These are phyloP conservation scores for Cantharis nigra DNA, from an alignment of 2,888 invertebrate species.

Conservation along the genomic window DNA sequence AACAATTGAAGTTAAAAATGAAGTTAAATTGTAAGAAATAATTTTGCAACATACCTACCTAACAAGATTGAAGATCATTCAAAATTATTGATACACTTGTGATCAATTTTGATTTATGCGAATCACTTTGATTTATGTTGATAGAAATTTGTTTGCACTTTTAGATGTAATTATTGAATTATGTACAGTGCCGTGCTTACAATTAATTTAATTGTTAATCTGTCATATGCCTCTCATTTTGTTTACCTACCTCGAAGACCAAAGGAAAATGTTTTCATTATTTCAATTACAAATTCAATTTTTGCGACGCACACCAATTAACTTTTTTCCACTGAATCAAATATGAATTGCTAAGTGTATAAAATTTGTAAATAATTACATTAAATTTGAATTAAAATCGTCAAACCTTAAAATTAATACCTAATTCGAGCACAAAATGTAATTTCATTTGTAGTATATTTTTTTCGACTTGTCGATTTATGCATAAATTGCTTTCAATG, in stretches of 20 bases:
- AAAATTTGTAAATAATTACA: conserved; percentile 5
- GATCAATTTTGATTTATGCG: conserved; percentile 15
- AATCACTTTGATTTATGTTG: conserved; percentile 15
- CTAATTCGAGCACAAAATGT: background rate
- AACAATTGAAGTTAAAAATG: background rate
- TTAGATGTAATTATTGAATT: conserved; percentile 20
- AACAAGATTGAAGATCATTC: background rate
- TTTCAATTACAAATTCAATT: conserved; percentile 15
- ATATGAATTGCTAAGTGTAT: background rate
- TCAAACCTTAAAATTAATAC: background rate
- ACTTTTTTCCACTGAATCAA: conserved; percentile 4
- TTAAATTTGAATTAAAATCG: background rate
- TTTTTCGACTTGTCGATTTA: background rate
- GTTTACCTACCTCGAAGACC: conserved; percentile 17
- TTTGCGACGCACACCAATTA: conserved; percentile 7
- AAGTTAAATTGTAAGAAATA: background rate
- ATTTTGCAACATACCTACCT: background rate
- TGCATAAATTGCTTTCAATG: background rate
- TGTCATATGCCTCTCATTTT: conserved; percentile 8
- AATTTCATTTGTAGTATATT: background rate
- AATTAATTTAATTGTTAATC: conserved; percentile 20
- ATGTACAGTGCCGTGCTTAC: conserved; percentile 15
- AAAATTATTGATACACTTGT: background rate
- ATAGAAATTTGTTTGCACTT: conserved; percentile 16
- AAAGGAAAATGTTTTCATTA: conserved; percentile 16